These are phyloP conservation scores for Ameiurus melas DNA, from an alignment of 2,113 vertebrate genomes.

Conservation along the genomic window DNA sequence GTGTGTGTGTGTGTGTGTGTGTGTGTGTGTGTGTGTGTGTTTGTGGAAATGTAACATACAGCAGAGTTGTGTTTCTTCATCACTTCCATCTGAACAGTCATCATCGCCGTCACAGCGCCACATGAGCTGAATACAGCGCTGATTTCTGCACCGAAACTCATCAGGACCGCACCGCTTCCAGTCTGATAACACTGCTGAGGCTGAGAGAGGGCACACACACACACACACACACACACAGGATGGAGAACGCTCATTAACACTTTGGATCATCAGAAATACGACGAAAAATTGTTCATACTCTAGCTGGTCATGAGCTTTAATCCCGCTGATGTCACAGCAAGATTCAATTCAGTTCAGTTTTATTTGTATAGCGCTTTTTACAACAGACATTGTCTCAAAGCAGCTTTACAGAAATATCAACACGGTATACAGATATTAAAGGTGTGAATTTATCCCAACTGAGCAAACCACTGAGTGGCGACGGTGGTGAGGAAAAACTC, in stretches of 20 bases:
- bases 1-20: neutral
- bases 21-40: neutral
- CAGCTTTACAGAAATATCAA: no score
- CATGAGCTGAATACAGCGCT: slow-evolving; percentile 78
- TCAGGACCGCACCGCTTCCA: slow-evolving; percentile 72
- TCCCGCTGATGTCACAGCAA: no score
- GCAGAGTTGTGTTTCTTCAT: slow-evolving; percentile 77
- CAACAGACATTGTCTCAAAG: no score
- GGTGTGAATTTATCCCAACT: no score
- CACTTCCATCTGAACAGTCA: slow-evolving; percentile 83
- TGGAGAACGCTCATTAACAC: neutral
- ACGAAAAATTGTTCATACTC: no score
- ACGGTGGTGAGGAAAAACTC: no score
- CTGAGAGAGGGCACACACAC: slow-evolving; percentile 56
- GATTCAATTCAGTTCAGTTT: no score
- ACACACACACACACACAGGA: slow-evolving; percentile 17
- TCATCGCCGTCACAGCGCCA: slow-evolving; percentile 86
- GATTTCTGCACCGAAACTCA: slow-evolving; percentile 82
- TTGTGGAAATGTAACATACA: slow-evolving; percentile 75
- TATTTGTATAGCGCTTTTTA: no score
- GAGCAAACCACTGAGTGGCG: no score
- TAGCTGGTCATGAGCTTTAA: no score
- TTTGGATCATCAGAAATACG: neutral
- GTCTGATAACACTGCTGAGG: slow-evolving; percentile 66
- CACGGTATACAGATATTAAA: no score